Evolutionary conservation across 2,888 invertebrate genomes (phyloP), one percentile per base, ranked within the genome.

Genomic region (Mycalesis mineus): DNA sequence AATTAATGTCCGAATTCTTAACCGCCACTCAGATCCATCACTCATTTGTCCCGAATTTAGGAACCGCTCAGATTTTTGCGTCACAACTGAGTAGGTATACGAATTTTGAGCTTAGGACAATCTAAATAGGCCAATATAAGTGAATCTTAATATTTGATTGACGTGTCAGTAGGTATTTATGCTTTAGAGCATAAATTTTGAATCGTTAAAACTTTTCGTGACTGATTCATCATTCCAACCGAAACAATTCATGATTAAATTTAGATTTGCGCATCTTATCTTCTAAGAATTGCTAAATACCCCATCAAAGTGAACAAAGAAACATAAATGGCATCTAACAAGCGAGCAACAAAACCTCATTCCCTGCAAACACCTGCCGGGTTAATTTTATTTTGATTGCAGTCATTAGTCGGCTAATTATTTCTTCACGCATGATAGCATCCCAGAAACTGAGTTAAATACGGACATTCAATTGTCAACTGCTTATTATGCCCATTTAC

Each of bases 301-400:
- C 42, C 17, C 13, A 28, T 29, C 29, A 14, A 7, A 28, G 29
- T 31, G 31, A 39, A 44, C 29, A 28, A 45, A 48, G 40, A 51
- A 28, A 33, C 41, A 9, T 9, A 9, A 33, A 40, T 55, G 47
- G 45, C 50, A 29, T 37, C 41, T 55, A 58, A 58, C 50, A 41
- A 77, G 73, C 74, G 68, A 66, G 69, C 74, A 74, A 76, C 71
- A 71, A 70, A 57, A 68, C 71, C 80, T 79, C 80, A 80, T 82
- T 73, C 72, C 73, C 69, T 68, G 70, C 72, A 73, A 69, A 77
- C 80, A 83, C 79, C 82, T 77, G 79, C 72, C 50, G 68, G 70
- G 64, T 61, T 47, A 73, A 75, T 80, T 82, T 80, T 75, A 77
- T 74, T 68, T 66, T 78, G 76, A 80, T 82, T 80, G 76, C 71